Evolutionary conservation across 2,113 vertebrate species (phyloP).

Genomic region (Rallus limicola): DNA sequence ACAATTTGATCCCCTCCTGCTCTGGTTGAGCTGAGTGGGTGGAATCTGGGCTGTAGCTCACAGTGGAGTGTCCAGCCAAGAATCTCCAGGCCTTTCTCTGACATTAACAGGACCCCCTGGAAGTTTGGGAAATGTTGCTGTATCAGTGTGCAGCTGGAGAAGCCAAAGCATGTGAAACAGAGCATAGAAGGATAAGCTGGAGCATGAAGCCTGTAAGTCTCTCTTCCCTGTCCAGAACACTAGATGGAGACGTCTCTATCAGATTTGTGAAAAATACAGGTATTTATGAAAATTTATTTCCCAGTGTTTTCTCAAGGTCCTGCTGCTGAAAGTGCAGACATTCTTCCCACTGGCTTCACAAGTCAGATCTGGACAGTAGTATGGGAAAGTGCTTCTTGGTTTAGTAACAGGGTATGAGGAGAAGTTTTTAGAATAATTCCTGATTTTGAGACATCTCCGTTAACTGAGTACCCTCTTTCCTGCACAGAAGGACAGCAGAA

Average conservation of each 20-base stretch:
- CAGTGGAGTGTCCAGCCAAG: constrained; percentile 15
- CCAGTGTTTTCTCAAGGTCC: background rate
- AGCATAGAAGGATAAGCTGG: background rate
- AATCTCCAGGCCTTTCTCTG: constrained; percentile 50
- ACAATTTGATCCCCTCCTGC: constrained; percentile 49
- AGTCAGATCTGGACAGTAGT: background rate
- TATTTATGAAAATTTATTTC: background rate
- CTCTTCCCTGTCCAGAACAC: background rate
- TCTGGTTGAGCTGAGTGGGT: constrained; percentile 48
- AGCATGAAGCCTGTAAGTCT: background rate
- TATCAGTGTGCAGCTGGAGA: constrained; percentile 2
- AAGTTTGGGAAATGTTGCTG: constrained; percentile 19
- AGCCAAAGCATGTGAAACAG: background rate
- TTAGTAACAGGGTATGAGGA: background rate
- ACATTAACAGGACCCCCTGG: constrained; percentile 50
- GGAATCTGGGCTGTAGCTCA: constrained; percentile 47
- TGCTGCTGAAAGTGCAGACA: background rate
- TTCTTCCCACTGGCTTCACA: background rate
- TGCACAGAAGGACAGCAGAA: background rate
- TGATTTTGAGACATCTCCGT: accelerated
- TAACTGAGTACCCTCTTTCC: background rate
- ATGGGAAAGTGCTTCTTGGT: background rate
- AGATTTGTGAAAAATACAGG: background rate
- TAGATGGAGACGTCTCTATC: constrained; percentile 4
- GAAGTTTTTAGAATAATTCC: background rate